A percentile compares a stretch with the other conserved stretches of the same genome.
Conservation (phyloP, 2,797 vertebrate genomes). For the Sebastes steindachneri region DNA sequence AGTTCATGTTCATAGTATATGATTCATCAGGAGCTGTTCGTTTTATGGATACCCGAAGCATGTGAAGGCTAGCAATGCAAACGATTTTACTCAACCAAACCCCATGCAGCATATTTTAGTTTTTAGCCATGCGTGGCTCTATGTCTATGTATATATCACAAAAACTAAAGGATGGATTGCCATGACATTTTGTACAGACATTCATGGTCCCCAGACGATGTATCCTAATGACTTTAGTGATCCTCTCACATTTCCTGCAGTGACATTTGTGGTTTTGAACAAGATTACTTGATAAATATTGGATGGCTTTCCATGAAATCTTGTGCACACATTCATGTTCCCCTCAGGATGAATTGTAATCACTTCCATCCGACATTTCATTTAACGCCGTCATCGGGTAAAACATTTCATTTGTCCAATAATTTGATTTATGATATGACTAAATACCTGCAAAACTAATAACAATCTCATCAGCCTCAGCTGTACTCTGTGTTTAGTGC, state of each 20-base stretch:
- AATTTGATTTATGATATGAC: not conserved
- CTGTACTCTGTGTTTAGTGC: not conserved
- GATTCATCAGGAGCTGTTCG: not conserved
- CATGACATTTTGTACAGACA: not conserved
- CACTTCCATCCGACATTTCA: not conserved
- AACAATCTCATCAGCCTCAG: not conserved
- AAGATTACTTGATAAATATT: not conserved
- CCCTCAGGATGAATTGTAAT: not conserved
- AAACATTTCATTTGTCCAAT: not conserved
- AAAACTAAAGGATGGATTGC: not conserved
- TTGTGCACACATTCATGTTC: not conserved
- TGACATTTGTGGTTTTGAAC: not conserved
- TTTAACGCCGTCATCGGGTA: not conserved
- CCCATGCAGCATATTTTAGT: not conserved
- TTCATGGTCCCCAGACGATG: not conserved
- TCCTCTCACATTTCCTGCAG: not conserved
- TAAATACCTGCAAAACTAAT: not conserved
- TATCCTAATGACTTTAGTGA: not conserved
- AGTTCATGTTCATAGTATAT: not conserved
- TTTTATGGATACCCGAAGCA: conserved; percentile 1
- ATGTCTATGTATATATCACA: not conserved
- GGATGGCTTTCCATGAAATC: not conserved
- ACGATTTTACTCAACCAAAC: not conserved
- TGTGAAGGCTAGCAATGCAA: not conserved
- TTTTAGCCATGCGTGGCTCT: not conserved